Base-by-base conservation (phyloP, 2,113 vertebrate genomes). In the Marmota flaviventris region DNA sequence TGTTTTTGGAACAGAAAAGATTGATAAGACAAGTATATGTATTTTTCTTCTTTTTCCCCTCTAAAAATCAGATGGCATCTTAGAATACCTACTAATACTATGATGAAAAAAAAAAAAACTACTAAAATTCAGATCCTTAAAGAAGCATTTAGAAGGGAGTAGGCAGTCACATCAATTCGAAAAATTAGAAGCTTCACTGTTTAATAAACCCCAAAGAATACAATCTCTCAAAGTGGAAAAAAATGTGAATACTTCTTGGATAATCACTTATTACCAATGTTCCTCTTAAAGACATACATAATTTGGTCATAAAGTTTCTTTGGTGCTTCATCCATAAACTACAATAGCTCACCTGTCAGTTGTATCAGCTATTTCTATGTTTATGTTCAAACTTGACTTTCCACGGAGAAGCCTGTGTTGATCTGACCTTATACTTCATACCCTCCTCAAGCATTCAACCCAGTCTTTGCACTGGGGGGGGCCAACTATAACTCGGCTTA, bases 401-500 rank as follows among this genome's bases (percentile, higher is more conserved):
- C 67, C 85, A 79, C 25, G 85, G 85, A 88, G 27, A 85, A 34
- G 14, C 48, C 39, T 81, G 25, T 20, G 29, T 45, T 56, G 39
- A 95, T 75, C 0, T 72, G 61, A 94, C 69, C 72, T 91, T n/a
- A 45, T 0, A 61, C n/a, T 88, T 91, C 42, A 83, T 25, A 25
- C 63, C 34, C 10, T 75, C 11, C 9, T 86, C 29, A 83, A 27
- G 39, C 8, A 48, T 72, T 77, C 48, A 53, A 82, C 29, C 53
- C 93, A 89, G 39, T 27, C 29, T 94, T 72, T 65, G 79, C 51
- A 73, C 72, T 93, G 86, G 91, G 63, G 89, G 89, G 96, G 93
- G 93, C 53, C 20, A 87, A 93, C 69, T 83, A 86, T 42, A 97
- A 18, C 32, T 34, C 24, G 94, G 69, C 96, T 95, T 94, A 91